Percentiles rank a stretch among this genome's conserved stretches.
Evolutionary conservation across 2,888 invertebrate species (phyloP).

Genomic region (Epistrophe grossulariae): DNA sequence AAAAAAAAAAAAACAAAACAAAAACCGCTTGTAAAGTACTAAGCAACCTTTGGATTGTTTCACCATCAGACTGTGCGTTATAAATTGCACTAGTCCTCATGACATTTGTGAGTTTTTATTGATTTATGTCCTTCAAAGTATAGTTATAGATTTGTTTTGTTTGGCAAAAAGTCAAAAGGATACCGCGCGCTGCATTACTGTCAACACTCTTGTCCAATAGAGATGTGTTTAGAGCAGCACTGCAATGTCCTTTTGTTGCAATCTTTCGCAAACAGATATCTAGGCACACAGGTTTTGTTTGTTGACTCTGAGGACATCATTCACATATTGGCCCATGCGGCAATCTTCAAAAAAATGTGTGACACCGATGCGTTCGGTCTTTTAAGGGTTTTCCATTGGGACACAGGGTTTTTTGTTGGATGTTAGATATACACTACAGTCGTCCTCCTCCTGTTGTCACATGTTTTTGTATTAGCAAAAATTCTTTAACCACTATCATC

Average conservation of each 20-base stretch:
- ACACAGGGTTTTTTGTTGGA: constrained; percentile 62
- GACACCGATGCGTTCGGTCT: constrained; percentile 46
- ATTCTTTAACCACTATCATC: constrained; percentile 53
- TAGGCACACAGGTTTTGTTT: constrained; percentile 73
- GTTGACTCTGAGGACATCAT: constrained; percentile 64
- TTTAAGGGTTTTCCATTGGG: constrained; percentile 72
- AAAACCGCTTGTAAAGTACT: constrained; percentile 45
- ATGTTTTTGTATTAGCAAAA: constrained; percentile 72
- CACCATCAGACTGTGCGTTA: constrained; percentile 45
- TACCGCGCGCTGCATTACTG: constrained; percentile 71
- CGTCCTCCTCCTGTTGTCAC: constrained; percentile 64
- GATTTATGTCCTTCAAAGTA: constrained; percentile 68
- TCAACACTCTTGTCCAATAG: constrained; percentile 72
- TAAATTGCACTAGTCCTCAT: constrained; percentile 65
- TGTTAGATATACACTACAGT: constrained; percentile 16
- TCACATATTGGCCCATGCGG: constrained; percentile 60
- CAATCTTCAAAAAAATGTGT: constrained; percentile 67
- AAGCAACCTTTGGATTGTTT: constrained; percentile 33
- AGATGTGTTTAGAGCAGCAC: constrained; percentile 56
- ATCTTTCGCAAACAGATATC: constrained; percentile 75
- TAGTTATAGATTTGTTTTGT: background rate
- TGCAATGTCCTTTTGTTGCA: constrained; percentile 67
- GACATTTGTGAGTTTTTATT: constrained; percentile 70
- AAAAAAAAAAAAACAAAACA: constrained; percentile 18
- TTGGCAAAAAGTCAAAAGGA: constrained; percentile 60